These are phyloP conservation scores for Petrocephalus sullivani DNA, from an alignment of 2,797 vertebrate species.

Conservation along the genomic window DNA sequence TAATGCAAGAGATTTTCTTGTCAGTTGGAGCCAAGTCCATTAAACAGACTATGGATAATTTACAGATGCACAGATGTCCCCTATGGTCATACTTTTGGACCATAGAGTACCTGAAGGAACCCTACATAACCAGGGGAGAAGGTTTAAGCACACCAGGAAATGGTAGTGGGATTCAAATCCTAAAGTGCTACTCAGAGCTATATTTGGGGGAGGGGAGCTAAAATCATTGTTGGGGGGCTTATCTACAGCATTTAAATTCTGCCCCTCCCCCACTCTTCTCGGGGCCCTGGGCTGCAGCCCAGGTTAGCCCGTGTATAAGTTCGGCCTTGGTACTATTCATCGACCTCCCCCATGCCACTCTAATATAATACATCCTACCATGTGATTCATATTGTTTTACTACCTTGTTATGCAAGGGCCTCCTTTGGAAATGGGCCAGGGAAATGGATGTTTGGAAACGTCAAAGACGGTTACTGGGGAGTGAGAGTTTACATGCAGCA, in stretches of 20 bases:
- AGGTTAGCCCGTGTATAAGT: not conserved
- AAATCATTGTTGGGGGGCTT: not conserved
- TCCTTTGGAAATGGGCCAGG: not conserved
- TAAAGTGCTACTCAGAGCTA: not conserved
- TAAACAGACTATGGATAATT: not conserved
- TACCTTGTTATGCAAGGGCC: not conserved
- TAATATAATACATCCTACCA: not conserved
- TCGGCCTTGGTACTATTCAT: not conserved
- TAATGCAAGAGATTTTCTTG: not conserved
- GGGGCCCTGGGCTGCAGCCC: not conserved
- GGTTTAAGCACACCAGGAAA: not conserved
- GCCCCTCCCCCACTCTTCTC: not conserved
- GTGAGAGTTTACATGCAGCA: not conserved
- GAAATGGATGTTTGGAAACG: not conserved
- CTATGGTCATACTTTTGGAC: not conserved
- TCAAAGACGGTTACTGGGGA: not conserved
- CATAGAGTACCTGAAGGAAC: not conserved
- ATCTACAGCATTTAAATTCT: not conserved
- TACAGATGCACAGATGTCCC: not conserved
- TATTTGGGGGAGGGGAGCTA: not conserved
- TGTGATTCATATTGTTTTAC: not conserved
- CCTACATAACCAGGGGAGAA: not conserved
- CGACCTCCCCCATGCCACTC: not conserved
- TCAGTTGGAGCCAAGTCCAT: not conserved
- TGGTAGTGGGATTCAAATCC: not conserved